Evolutionary conservation across 2,113 vertebrate species (phyloP).

Genomic region (Spilogale gracilis): DNA sequence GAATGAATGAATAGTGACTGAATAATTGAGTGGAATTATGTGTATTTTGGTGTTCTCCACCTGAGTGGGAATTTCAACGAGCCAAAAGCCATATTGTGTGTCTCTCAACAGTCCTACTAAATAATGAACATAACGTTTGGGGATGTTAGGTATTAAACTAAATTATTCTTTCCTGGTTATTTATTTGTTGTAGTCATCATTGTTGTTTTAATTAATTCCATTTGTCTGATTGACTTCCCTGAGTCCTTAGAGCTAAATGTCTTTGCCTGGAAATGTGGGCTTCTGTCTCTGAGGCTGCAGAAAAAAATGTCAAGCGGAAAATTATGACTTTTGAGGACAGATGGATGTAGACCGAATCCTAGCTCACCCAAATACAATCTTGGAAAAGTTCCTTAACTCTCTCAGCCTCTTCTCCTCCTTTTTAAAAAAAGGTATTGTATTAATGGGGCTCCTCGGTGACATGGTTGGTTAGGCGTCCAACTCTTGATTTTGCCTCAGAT

Average conservation of each 20-base stretch:
- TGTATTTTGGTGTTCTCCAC: background rate
- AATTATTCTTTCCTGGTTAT: background rate
- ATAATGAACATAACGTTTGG: background rate
- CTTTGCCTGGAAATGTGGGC: background rate
- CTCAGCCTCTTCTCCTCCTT: background rate
- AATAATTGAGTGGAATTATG: background rate
- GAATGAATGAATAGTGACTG: background rate
- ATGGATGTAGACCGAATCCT: background rate
- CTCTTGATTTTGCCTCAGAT: background rate
- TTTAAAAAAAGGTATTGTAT: background rate
- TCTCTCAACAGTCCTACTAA: background rate
- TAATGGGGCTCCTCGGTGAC: background rate
- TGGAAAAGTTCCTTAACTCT: background rate
- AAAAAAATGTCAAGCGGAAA: background rate
- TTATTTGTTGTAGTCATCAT: background rate
- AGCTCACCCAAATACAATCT: background rate
- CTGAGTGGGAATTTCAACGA: background rate
- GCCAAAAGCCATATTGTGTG: background rate
- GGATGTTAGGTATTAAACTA: background rate
- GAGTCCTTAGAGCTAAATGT: background rate
- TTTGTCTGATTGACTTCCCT: background rate
- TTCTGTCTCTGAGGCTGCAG: background rate
- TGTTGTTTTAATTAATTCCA: background rate
- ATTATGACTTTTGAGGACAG: background rate
- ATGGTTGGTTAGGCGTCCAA: fast-evolving